Evolutionary conservation across 1,140 invertebrate species (phyloP).

Genomic region (Drosophila subpulchrella): DNA sequence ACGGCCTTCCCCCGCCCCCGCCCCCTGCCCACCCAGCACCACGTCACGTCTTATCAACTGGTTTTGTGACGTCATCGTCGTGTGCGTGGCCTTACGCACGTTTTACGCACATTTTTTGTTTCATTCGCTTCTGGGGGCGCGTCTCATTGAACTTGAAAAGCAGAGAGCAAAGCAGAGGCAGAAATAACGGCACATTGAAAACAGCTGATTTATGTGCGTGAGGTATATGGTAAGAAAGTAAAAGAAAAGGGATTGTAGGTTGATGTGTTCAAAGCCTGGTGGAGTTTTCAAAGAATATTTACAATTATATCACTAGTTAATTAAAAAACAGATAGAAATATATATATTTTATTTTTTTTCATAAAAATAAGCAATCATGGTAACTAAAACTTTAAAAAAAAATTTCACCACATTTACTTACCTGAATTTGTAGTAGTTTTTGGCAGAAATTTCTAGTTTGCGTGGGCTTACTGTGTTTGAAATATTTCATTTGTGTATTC

Average conservation of each 20-base stretch:
- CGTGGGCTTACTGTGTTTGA: constrained; percentile 13
- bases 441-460: not conserved
- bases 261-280: not conserved
- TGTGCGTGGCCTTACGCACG: constrained; percentile 55
- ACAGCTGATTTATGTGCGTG: constrained; percentile 45
- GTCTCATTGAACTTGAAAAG: constrained; percentile 57
- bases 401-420: not conserved
- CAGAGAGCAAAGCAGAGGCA: constrained; percentile 16
- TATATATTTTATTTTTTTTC: too few relatives aligned
- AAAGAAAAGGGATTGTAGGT: not conserved
- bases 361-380: not conserved
- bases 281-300: not conserved
- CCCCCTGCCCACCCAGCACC: not conserved
- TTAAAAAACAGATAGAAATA: not conserved
- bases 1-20: constrained; percentile 6
- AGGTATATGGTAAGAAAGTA: not conserved
- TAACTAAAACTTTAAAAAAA: too few relatives aligned
- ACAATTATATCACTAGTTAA: too few relatives aligned
- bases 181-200: constrained; percentile 7
- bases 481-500: constrained; percentile 21
- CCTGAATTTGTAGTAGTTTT: not conserved
- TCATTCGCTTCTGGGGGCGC: constrained; percentile 54
- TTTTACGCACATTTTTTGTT: constrained; percentile 57
- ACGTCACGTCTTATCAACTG: constrained; percentile 36
- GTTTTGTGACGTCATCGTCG: constrained; percentile 68